Conservation (phyloP, 1,140 invertebrate species). For the Dinoponera quadriceps region DNA sequence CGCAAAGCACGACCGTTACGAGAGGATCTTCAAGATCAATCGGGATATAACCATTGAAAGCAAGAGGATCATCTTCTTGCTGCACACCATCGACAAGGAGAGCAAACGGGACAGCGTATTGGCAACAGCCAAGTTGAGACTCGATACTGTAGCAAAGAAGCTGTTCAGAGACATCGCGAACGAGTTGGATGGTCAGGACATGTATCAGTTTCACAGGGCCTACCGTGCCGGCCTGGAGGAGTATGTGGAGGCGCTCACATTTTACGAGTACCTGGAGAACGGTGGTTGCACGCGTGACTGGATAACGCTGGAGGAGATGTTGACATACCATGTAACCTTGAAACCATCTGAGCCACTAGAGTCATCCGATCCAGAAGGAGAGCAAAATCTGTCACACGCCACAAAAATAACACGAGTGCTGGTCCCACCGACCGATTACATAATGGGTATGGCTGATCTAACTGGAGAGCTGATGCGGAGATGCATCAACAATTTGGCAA, state of each 20-base stretch:
- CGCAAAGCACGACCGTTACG: slow-evolving; percentile 93
- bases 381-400: slow-evolving; percentile 50
- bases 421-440: slow-evolving; percentile 89
- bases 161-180: slow-evolving; percentile 89
- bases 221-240: slow-evolving; percentile 94
- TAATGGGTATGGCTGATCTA: slow-evolving; percentile 94
- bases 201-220: slow-evolving; percentile 91
- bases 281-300: slow-evolving; percentile 82
- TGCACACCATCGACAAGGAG: slow-evolving; percentile 91
- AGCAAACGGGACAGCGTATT: slow-evolving; percentile 87
- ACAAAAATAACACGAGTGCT: slow-evolving; percentile 70
- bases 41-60: slow-evolving; percentile 97
- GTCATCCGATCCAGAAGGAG: neutral
- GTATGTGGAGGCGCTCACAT: slow-evolving; percentile 94
- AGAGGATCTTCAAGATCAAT: slow-evolving; percentile 93
- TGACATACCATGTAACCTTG: slow-evolving; percentile 77
- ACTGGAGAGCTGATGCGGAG: slow-evolving; percentile 96
- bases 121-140: slow-evolving; percentile 88
- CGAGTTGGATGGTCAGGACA: slow-evolving; percentile 90
- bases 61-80: slow-evolving; percentile 94
- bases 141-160: slow-evolving; percentile 87
- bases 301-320: slow-evolving; percentile 83
- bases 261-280: slow-evolving; percentile 89
- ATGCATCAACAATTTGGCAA: slow-evolving; percentile 93
- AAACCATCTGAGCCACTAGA: slow-evolving; percentile 19